Evolutionary conservation across 2,888 invertebrate genomes (phyloP), one percentile per base, ranked within the genome.

Genomic region (Cosmia trapezina): DNA sequence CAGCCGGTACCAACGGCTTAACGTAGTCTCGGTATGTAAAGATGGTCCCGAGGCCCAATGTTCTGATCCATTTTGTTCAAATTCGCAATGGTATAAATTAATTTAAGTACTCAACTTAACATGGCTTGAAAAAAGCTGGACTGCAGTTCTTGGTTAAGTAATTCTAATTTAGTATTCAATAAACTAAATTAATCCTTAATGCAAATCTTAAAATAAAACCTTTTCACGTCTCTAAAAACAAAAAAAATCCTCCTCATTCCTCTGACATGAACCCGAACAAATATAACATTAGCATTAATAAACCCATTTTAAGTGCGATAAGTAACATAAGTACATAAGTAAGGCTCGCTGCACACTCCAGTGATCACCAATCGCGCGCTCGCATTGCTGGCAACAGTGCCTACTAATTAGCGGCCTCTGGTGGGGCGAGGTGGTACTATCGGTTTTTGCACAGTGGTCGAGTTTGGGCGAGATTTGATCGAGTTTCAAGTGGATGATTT

Each of bases 351-450:
- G 80, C 85, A 86, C 91, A 91, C 88, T 86, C 86, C 88, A 91
- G 73, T 91, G 92, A 90, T 93, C 95, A 86, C 95, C 96, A 96
- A 96, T 96, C 89, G 93, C 88, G 86, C 90, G 88, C 83, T 83
- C 76, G 89, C 87, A 88, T 89, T 86, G 90, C 89, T 92, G 53
- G 47, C 54, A 41, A 70, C 78, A 70, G 74, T 78, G 91, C 90
- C 91, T 92, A 91, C 90, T 94, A 94, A 94, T 94, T 94, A 94
- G 81, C 76, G 82, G 86, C 75, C 88, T 73, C 83, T 86, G 93
- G 95, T 91, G 95, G 94, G 92, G 94, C 88, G 83, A 74, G 2
- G 70, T 53, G 67, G 51, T 93, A 95, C 93, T 79, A 88, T 47
- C 54, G 45, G 81, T 87, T 89, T 88, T 92, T 92, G 93, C 73